These are phyloP conservation scores for Perithous albicinctus DNA, from an alignment of 2,888 invertebrate genomes.

Conservation along the genomic window DNA sequence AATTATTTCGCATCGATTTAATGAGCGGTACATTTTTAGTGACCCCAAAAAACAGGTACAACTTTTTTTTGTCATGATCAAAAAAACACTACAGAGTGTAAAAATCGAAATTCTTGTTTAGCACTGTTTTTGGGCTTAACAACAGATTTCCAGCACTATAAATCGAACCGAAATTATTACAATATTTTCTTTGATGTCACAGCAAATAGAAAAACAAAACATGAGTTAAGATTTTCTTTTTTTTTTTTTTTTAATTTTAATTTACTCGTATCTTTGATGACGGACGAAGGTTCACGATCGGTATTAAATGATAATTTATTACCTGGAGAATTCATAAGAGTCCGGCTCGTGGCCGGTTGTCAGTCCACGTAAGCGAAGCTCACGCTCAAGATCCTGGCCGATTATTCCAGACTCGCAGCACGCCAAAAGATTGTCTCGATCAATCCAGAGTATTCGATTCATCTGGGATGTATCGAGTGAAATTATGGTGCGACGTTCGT, in stretches of 20 bases:
- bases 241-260: neutral
- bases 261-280: neutral
- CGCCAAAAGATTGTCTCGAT: conserved; percentile 92
- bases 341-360: conserved; percentile 99
- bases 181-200: too few species aligned
- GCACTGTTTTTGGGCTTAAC: too few species aligned
- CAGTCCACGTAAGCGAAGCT: conserved; percentile 91
- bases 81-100: too few species aligned
- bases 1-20: too few species aligned
- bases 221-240: too few species aligned
- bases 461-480: conserved; percentile 97
- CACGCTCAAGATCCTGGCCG: conserved; percentile 96
- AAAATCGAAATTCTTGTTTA: too few species aligned
- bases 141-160: too few species aligned
- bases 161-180: too few species aligned
- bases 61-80: too few species aligned
- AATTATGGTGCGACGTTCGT: conserved; percentile 93
- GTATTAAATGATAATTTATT: conserved; percentile 28
- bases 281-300: neutral
- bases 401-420: conserved; percentile 96
- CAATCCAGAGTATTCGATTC: conserved; percentile 98
- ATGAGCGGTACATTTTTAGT: too few species aligned
- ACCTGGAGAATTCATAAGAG: conserved; percentile 97
- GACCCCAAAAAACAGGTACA: too few species aligned
- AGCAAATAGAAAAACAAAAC: too few species aligned